These are phyloP conservation scores for Drosophila sordidula DNA, from an alignment of 2,888 invertebrate genomes.

Conservation along the genomic window DNA sequence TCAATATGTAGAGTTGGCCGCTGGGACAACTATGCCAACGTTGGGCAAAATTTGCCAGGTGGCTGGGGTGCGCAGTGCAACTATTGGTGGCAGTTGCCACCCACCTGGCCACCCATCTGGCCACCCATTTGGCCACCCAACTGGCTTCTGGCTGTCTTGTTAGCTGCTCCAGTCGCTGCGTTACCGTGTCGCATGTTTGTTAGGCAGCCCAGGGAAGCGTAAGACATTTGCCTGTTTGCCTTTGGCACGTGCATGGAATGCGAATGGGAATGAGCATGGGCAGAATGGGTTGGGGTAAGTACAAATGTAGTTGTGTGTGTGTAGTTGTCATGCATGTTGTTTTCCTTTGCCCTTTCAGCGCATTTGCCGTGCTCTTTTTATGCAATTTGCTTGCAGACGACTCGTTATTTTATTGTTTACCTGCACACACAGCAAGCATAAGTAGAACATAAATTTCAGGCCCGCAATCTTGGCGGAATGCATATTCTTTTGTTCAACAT, in stretches of 20 bases:
- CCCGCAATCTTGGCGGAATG: constrained; percentile 37
- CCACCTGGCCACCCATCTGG: constrained; percentile 18
- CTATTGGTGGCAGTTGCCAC: constrained; percentile 22
- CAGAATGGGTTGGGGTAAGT: no score
- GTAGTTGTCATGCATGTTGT: constrained; percentile 53
- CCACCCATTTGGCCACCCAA: constrained; percentile 17
- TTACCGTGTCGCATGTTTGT: constrained; percentile 67
- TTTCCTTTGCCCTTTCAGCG: constrained; percentile 52
- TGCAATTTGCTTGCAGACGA: constrained; percentile 76
- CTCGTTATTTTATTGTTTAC: constrained; percentile 79
- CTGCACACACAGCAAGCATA: constrained; percentile 56
- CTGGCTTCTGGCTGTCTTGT: constrained; percentile 62
- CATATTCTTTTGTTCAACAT: constrained; percentile 31
- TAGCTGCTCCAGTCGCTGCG: constrained; percentile 54
- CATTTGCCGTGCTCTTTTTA: constrained; percentile 47
- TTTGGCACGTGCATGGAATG: constrained; percentile 60
- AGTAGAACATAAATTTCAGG: constrained; percentile 66
- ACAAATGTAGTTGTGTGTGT: neutral
- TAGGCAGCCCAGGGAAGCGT: constrained; percentile 68
- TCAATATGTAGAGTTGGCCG: constrained; percentile 29
- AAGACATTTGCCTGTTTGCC: constrained; percentile 73
- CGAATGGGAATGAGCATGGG: neutral
- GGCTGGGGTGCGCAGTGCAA: constrained; percentile 26
- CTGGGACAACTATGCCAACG: constrained; percentile 58
- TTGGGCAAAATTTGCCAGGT: constrained; percentile 48